These are phyloP conservation scores for Drosophila subobscura DNA, from an alignment of 1,140 invertebrate species.

Conservation along the genomic window DNA sequence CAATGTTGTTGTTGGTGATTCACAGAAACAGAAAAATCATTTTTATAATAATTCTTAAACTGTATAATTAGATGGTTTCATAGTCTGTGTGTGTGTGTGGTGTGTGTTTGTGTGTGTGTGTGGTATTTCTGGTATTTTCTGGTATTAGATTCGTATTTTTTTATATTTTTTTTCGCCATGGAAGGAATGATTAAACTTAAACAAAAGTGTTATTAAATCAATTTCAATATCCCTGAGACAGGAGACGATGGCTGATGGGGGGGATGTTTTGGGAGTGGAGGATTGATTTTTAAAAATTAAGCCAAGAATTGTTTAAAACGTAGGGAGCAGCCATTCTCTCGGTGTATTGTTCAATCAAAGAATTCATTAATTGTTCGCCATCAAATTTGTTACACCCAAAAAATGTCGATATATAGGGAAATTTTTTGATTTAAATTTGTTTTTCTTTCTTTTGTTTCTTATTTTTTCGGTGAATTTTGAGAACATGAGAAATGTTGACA, in stretches of 20 bases:
- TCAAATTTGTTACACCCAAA: slow-evolving; percentile 80
- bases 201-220: slow-evolving; percentile 27
- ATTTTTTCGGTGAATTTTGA: slow-evolving; percentile 23
- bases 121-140: slow-evolving; percentile 15
- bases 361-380: slow-evolving; percentile 53
- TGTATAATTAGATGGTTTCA: slow-evolving; percentile 69
- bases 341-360: slow-evolving; percentile 11
- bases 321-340: slow-evolving; percentile 10
- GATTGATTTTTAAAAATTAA: slow-evolving; percentile 1
- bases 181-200: slow-evolving; percentile 40
- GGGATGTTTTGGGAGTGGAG: not conserved
- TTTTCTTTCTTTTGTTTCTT: slow-evolving; percentile 29
- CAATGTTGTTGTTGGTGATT: slow-evolving; percentile 83
- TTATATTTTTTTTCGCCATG: slow-evolving; percentile 40
- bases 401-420: slow-evolving; percentile 38
- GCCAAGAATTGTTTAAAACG: slow-evolving; percentile 6
- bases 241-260: too few relatives aligned
- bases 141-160: slow-evolving; percentile 34
- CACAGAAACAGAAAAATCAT: slow-evolving; percentile 82
- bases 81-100: slow-evolving; percentile 48
- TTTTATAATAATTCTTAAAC: slow-evolving; percentile 81
- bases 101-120: slow-evolving; percentile 26
- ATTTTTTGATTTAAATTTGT: slow-evolving; percentile 28
- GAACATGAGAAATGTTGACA: slow-evolving; percentile 41
- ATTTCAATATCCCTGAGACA: slow-evolving; percentile 31